These are phyloP conservation scores for Macrosiphum euphorbiae DNA, from an alignment of 2,888 invertebrate species.

Conservation along the genomic window DNA sequence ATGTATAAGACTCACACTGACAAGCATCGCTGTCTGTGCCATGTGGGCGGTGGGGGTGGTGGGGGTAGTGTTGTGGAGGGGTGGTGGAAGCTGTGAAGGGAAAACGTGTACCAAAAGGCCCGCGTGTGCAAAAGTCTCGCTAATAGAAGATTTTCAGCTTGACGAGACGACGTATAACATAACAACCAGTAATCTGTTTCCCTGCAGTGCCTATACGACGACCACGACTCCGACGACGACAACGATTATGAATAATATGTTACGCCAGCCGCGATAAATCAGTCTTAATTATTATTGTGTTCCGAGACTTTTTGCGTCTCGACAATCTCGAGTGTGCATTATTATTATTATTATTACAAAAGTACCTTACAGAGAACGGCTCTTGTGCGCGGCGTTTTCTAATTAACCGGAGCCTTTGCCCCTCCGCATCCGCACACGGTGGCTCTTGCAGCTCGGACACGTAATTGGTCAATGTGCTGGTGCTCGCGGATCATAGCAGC, in stretches of 20 bases:
- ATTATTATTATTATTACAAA: slow-evolving; percentile 10
- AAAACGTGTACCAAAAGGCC: neutral
- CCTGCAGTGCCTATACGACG: neutral
- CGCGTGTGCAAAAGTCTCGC: neutral
- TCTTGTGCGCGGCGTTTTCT: slow-evolving; percentile 37
- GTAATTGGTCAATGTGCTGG: slow-evolving; percentile 37
- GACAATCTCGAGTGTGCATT: neutral
- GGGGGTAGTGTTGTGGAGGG: too few relatives aligned
- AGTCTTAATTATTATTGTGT: slow-evolving; percentile 57
- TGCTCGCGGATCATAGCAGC: neutral
- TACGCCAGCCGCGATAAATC: slow-evolving; percentile 43
- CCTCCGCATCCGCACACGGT: neutral
- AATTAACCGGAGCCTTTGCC: slow-evolving; percentile 46
- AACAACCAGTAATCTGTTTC: slow-evolving; percentile 44
- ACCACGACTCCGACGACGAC: slow-evolving; percentile 28
- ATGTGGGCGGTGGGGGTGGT: neutral
- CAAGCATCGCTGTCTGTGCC: too few relatives aligned
- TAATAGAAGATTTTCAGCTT: neutral
- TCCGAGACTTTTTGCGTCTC: neutral
- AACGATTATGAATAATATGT: slow-evolving; percentile 54
- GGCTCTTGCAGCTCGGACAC: too few relatives aligned
- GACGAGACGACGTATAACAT: neutral
- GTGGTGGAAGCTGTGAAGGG: neutral
- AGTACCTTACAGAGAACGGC: neutral
- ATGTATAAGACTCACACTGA: neutral